A percentile compares a stretch with the other conserved stretches of the same genome.
Evolutionary conservation across 2,797 vertebrate genomes (phyloP).

Genomic region (Dallia pectoralis): DNA sequence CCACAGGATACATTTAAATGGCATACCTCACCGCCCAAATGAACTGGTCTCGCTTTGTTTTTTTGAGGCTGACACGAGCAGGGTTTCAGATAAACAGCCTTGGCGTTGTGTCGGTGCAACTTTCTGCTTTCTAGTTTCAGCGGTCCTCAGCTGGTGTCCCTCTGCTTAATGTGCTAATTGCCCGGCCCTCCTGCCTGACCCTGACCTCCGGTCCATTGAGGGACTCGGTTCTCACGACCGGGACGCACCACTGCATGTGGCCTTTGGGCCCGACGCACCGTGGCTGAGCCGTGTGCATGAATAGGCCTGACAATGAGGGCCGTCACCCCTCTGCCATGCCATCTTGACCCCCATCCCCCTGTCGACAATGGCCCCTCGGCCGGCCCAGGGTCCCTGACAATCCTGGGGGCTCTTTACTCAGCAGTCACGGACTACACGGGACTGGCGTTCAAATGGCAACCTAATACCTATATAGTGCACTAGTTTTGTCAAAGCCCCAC

Average conservation of each 20-base stretch:
- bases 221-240: slow-evolving; percentile 66
- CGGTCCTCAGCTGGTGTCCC: slow-evolving; percentile 55
- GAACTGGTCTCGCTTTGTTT: too few relatives aligned
- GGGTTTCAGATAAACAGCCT: too few relatives aligned
- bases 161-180: slow-evolving; percentile 69
- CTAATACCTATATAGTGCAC: background rate
- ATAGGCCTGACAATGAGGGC: slow-evolving; percentile 54
- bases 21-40: too few relatives aligned
- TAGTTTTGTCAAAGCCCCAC: background rate
- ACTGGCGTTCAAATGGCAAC: background rate
- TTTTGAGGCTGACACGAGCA: too few relatives aligned
- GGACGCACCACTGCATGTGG: slow-evolving; percentile 56
- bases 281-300: slow-evolving; percentile 17
- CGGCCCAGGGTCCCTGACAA: slow-evolving; percentile 38
- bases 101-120: too few relatives aligned
- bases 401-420: slow-evolving; percentile 50
- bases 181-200: slow-evolving; percentile 58
- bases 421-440: background rate
- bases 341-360: slow-evolving; percentile 60
- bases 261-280: slow-evolving; percentile 42
- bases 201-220: slow-evolving; percentile 58
- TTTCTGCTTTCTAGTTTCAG: too few relatives aligned
- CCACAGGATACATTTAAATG: too few relatives aligned
- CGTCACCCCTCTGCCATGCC: slow-evolving; percentile 57
- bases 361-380: slow-evolving; percentile 28